These are phyloP conservation scores for Acanthurus tractus DNA, from an alignment of 2,797 vertebrate species.

Conservation along the genomic window DNA sequence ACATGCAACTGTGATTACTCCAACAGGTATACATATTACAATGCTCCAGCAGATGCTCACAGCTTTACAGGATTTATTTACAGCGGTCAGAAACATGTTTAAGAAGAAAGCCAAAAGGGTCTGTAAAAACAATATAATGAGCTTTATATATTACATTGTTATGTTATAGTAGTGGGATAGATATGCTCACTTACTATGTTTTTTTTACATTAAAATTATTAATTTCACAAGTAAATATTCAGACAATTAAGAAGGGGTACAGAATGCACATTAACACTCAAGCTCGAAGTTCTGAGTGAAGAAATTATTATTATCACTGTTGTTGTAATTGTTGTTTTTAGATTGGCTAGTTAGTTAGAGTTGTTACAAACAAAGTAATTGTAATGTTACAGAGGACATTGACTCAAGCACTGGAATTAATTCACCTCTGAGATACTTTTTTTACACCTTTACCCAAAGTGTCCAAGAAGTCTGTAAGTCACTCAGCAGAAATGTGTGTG, in stretches of 20 bases:
- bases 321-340: too few species aligned
- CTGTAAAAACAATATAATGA: conserved; percentile 44
- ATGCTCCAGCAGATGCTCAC: conserved; percentile 1
- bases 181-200: neutral
- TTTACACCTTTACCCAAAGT: too few species aligned
- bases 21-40: neutral
- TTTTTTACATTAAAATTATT: too few species aligned
- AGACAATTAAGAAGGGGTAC: neutral
- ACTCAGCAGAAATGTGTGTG: too few species aligned
- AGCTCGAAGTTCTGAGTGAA: too few species aligned
- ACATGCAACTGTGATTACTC: conserved; percentile 7
- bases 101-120: conserved; percentile 18
- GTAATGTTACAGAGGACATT: too few species aligned
- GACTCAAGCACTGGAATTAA: too few species aligned
- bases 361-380: too few species aligned
- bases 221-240: neutral
- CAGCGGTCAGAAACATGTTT: conserved; percentile 28
- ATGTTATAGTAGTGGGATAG: neutral
- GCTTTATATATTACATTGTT: conserved; percentile 39
- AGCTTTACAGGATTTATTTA: conserved; percentile 38
- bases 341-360: too few species aligned
- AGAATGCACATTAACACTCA: neutral
- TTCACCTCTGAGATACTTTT: too few species aligned
- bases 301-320: too few species aligned
- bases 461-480: too few species aligned